Conservation (phyloP, 2,888 invertebrate genomes). For the Bedellia somnulentella region DNA sequence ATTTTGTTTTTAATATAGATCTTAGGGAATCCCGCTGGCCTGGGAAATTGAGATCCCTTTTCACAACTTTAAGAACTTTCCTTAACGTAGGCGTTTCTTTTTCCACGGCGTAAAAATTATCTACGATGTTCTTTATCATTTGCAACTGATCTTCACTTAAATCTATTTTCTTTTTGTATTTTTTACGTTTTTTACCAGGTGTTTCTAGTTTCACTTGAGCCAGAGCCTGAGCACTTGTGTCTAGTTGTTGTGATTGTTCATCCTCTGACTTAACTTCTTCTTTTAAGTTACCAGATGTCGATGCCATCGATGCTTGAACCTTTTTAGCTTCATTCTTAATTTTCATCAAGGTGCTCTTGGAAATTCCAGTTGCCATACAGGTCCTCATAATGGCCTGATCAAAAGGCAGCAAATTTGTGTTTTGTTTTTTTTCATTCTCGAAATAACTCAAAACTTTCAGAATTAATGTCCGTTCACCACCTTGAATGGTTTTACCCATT, state of each 20-base stretch:
- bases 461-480: background rate
- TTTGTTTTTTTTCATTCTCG: background rate
- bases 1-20: background rate
- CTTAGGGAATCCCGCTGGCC: background rate
- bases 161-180: background rate
- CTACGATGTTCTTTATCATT: background rate
- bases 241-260: too few relatives aligned
- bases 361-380: background rate
- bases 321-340: background rate
- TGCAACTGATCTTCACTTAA: background rate
- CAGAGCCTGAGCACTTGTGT: too few relatives aligned
- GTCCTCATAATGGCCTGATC: background rate
- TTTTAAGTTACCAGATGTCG: background rate
- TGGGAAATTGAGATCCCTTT: background rate
- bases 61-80: background rate
- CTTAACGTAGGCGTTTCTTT: background rate
- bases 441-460: background rate
- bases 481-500: background rate
- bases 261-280: too few relatives aligned
- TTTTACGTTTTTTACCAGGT: background rate
- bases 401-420: background rate
- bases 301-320: background rate
- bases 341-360: background rate
- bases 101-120: background rate
- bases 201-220: too few relatives aligned